Conservation (phyloP, 2,113 vertebrate species). For the Tichodroma muraria region DNA sequence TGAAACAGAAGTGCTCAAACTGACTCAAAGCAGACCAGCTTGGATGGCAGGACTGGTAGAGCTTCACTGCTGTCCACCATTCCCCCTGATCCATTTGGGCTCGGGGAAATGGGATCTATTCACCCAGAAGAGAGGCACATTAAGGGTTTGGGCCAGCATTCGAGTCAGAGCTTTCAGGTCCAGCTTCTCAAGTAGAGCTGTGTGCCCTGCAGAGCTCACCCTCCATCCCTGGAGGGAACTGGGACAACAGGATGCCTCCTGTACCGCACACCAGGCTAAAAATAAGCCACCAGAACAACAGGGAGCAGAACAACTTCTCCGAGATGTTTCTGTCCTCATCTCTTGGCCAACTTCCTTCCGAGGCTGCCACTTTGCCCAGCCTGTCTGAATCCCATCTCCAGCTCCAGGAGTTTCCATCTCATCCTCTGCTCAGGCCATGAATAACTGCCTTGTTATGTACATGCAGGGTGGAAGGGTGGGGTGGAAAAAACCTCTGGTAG, state of each 20-base stretch:
- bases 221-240: neutral
- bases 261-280: neutral
- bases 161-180: neutral
- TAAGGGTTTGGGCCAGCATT: neutral
- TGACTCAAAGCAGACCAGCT: neutral
- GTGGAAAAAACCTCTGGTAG: constrained; percentile 58
- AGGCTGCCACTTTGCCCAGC: neutral
- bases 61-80: neutral
- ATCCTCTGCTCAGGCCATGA: constrained; percentile 4
- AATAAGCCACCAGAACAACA: constrained; percentile 21
- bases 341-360: neutral
- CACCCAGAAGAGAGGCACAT: neutral
- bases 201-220: neutral
- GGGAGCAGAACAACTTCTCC: constrained; percentile 1
- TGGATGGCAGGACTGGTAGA: neutral
- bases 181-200: neutral
- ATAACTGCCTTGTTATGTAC: constrained; percentile 51
- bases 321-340: neutral
- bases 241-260: neutral
- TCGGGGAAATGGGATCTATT: neutral
- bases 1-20: neutral
- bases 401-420: constrained; percentile 41
- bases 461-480: constrained; percentile 30
- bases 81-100: neutral
- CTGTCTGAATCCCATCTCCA: constrained; percentile 40